Evolutionary conservation across 2,888 invertebrate species (phyloP).

Genomic region (Ormyrus labotus): DNA sequence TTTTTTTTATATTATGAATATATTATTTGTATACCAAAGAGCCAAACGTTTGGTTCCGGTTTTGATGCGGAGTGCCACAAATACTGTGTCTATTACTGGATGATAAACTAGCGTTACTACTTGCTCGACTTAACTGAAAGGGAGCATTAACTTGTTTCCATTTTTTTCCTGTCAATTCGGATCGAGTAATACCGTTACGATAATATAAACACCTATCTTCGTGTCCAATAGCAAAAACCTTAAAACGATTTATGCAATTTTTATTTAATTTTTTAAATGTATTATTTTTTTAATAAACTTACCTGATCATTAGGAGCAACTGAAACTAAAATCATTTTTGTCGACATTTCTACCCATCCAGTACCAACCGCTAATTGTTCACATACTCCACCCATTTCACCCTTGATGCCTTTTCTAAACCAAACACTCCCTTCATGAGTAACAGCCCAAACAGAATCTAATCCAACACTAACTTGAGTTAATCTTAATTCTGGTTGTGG

Average conservation of each 20-base stretch:
- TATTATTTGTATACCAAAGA: constrained; percentile 75
- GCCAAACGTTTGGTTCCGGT: constrained; percentile 83
- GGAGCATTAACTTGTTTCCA: constrained; percentile 90
- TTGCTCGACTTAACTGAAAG: constrained; percentile 88
- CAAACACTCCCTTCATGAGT: constrained; percentile 90
- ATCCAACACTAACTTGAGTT: constrained; percentile 88
- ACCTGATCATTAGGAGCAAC: constrained; percentile 92
- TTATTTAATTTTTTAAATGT: too few relatives aligned
- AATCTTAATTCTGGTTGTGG: constrained; percentile 85
- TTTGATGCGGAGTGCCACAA: constrained; percentile 69
- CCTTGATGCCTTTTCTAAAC: constrained; percentile 88
- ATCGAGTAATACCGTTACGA: constrained; percentile 84
- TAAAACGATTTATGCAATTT: constrained; percentile 39
- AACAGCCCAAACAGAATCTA: constrained; percentile 85
- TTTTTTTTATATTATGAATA: constrained; percentile 60
- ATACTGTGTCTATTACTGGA: constrained; percentile 71
- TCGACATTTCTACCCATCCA: constrained; percentile 94
- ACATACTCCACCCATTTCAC: constrained; percentile 84
- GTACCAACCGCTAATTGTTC: constrained; percentile 87
- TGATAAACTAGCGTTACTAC: constrained; percentile 86
- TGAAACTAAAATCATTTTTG: constrained; percentile 88
- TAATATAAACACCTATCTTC: constrained; percentile 89
- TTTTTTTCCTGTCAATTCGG: constrained; percentile 90
- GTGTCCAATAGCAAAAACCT: constrained; percentile 89
- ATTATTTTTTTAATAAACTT: constrained; percentile 13